Conservation (phyloP, 2,113 vertebrate genomes). For the Datnioides undecimradiatus region DNA sequence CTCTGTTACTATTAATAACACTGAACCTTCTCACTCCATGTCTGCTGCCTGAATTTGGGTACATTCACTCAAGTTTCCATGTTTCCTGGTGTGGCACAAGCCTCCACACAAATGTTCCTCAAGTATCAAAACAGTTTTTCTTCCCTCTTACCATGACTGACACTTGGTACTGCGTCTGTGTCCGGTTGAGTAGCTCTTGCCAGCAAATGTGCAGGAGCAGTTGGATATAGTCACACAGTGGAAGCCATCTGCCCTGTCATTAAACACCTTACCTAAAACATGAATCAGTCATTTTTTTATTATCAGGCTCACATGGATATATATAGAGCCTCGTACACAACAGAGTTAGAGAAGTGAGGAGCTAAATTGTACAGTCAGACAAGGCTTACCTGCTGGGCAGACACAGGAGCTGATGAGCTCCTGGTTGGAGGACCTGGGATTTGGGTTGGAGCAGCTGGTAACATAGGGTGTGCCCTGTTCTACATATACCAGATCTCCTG, state of each 20-base stretch:
- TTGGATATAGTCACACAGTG: conserved; percentile 51
- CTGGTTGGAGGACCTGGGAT: conserved; percentile 6
- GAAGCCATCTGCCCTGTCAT: conserved; percentile 56
- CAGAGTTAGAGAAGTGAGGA: not conserved
- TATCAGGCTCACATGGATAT: too few relatives aligned
- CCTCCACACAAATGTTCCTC: not conserved
- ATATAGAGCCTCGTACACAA: not conserved
- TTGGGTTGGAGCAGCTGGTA: conserved; percentile 77
- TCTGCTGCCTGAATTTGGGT: too few relatives aligned
- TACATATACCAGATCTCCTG: conserved; percentile 66
- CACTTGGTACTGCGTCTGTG: conserved; percentile 67
- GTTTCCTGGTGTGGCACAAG: too few relatives aligned
- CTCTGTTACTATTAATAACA: too few relatives aligned
- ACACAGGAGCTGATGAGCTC: conserved; percentile 68
- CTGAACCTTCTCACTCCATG: too few relatives aligned
- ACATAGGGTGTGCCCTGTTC: conserved; percentile 66
- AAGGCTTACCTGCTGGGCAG: conserved; percentile 69
- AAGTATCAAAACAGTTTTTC: not conserved
- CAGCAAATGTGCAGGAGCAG: conserved; percentile 75
- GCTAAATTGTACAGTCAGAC: not conserved
- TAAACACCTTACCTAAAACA: conserved; percentile 72
- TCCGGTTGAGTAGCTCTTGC: conserved; percentile 52
- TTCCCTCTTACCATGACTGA: conserved; percentile 76
- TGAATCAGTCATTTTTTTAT: not conserved
- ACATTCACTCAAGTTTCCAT: too few relatives aligned